These are phyloP conservation scores for Acanthisitta chloris DNA, from an alignment of 2,113 vertebrate species.

Conservation along the genomic window DNA sequence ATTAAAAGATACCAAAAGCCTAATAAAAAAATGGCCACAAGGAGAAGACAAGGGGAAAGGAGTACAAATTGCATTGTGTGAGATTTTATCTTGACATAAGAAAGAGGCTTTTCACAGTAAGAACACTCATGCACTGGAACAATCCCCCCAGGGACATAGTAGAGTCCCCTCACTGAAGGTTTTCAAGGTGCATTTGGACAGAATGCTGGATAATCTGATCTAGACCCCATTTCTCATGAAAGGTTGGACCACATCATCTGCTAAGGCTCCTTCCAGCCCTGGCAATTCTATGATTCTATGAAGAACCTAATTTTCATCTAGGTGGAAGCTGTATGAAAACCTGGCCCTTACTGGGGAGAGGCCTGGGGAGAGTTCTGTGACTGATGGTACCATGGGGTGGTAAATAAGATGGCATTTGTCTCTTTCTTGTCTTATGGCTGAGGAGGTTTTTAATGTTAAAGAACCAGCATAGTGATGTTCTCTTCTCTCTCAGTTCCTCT, in stretches of 20 bases:
- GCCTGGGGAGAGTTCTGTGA: neutral
- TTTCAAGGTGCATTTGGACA: neutral
- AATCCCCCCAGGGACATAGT: neutral
- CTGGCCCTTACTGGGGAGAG: neutral
- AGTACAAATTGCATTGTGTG: neutral
- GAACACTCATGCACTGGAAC: neutral
- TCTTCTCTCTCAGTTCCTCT: neutral
- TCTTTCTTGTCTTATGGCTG: neutral
- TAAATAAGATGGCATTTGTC: neutral
- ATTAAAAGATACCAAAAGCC: neutral
- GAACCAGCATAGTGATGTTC: neutral
- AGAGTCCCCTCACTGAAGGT: neutral
- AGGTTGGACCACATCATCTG: neutral
- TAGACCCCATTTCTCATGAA: neutral
- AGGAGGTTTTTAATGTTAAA: neutral
- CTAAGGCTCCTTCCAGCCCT: neutral
- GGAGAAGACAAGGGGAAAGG: neutral
- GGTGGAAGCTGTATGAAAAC: neutral
- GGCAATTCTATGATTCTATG: neutral
- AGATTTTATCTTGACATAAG: neutral
- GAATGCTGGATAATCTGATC: neutral
- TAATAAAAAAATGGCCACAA: neutral
- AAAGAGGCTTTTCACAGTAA: neutral
- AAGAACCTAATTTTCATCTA: neutral
- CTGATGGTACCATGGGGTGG: neutral